Evolutionary conservation across 2,797 vertebrate genomes (phyloP).

Genomic region (Xenops minutus): DNA sequence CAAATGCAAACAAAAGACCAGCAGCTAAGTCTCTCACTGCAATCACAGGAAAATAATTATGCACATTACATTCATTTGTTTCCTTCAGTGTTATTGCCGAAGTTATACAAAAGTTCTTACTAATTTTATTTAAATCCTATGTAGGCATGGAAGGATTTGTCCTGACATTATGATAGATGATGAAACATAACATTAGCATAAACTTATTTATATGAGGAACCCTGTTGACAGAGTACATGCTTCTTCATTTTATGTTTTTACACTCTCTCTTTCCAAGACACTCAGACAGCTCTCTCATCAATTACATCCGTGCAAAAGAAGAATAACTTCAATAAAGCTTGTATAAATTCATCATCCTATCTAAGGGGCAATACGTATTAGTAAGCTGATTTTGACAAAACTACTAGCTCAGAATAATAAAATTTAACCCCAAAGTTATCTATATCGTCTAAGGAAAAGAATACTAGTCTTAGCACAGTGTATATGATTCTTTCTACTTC

Average conservation of each 20-base stretch:
- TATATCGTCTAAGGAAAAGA: background rate
- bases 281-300: background rate
- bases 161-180: background rate
- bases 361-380: background rate
- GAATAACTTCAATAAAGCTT: background rate
- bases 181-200: conserved; percentile 11
- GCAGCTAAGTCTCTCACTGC: background rate
- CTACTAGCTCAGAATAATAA: background rate
- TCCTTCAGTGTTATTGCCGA: background rate
- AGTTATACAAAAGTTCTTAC: background rate
- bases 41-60: background rate
- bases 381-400: background rate
- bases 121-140: background rate
- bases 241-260: conserved; percentile 12
- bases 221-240: background rate
- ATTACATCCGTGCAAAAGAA: background rate
- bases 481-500: background rate
- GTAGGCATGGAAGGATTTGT: background rate
- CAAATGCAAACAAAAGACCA: background rate
- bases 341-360: background rate
- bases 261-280: background rate
- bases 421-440: background rate
- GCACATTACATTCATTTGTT: background rate
- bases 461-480: background rate
- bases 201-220: background rate